Evolutionary conservation across 2,888 invertebrate genomes (phyloP).

Genomic region (Zonitis immaculata): DNA sequence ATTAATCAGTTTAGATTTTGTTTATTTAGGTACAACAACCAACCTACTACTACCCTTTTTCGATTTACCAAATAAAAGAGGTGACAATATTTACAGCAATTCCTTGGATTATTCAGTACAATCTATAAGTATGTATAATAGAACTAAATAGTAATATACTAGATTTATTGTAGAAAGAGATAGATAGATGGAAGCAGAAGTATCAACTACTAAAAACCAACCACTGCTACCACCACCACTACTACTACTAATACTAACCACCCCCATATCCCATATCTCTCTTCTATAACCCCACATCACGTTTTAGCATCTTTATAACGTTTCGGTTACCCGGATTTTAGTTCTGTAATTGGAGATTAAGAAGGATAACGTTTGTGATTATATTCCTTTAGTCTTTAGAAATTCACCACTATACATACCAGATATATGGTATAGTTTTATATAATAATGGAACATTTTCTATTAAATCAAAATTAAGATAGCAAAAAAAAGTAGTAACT

Average conservation of each 20-base stretch:
- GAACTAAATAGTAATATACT: too few relatives aligned
- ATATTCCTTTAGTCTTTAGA: slow-evolving; percentile 26
- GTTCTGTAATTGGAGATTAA: slow-evolving; percentile 39
- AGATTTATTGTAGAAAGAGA: too few relatives aligned
- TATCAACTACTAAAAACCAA: too few relatives aligned
- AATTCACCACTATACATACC: not conserved
- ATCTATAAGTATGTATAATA: too few relatives aligned
- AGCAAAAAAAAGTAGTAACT: not conserved
- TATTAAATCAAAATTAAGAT: not conserved
- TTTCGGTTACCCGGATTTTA: slow-evolving; percentile 28
- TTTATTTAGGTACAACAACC: slow-evolving; percentile 22
- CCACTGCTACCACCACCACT: too few relatives aligned
- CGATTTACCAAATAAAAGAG: not conserved
- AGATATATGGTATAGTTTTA: too few relatives aligned
- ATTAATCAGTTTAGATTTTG: slow-evolving; percentile 38
- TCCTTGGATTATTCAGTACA: slow-evolving; percentile 3
- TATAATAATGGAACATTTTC: not conserved
- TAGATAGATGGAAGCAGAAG: too few relatives aligned
- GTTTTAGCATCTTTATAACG: not conserved
- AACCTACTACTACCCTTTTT: not conserved
- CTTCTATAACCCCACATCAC: too few relatives aligned
- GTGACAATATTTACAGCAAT: slow-evolving; percentile 1
- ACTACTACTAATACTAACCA: too few relatives aligned
- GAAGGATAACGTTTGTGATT: slow-evolving; percentile 34
- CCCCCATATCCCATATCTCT: too few relatives aligned